A percentile compares a stretch with the other conserved stretches of the same genome.
These are phyloP conservation scores for Festucalex cinctus DNA, from an alignment of 2,113 vertebrate genomes.

Conservation along the genomic window DNA sequence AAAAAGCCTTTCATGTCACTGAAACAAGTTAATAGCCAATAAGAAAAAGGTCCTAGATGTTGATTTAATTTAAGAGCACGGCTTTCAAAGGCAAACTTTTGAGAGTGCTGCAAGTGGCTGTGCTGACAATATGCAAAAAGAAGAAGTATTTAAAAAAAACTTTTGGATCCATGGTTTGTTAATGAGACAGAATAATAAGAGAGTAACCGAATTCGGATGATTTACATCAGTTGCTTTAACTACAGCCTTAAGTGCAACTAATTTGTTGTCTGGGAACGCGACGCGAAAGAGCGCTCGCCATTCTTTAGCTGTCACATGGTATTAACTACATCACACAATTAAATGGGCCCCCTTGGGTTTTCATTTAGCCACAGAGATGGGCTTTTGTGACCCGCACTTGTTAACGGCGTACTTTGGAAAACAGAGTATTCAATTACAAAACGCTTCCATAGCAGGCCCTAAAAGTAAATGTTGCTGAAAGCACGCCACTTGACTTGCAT, in stretches of 20 bases:
- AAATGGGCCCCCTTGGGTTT: slow-evolving; percentile 53
- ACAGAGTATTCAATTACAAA: slow-evolving; percentile 50
- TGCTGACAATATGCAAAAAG: slow-evolving; percentile 25
- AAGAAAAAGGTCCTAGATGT: slow-evolving; percentile 54
- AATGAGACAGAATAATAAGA: slow-evolving; percentile 1
- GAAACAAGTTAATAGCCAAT: slow-evolving; percentile 58
- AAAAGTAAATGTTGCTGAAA: slow-evolving; percentile 38
- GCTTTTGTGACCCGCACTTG: slow-evolving; percentile 54
- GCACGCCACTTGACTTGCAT: slow-evolving; percentile 29
- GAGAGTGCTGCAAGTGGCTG: slow-evolving; percentile 10
- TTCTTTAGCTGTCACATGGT: slow-evolving; percentile 72
- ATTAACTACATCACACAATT: slow-evolving; percentile 74
- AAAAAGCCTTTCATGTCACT: slow-evolving; percentile 55
- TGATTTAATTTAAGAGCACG: slow-evolving; percentile 59
- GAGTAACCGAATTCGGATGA: slow-evolving; percentile 52
- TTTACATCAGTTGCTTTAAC: slow-evolving; percentile 68
- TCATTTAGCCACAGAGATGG: slow-evolving; percentile 57
- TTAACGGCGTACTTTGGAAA: slow-evolving; percentile 49
- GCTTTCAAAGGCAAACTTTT: slow-evolving; percentile 22
- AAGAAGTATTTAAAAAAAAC: slow-evolving; percentile 22
- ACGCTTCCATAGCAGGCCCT: slow-evolving; percentile 32
- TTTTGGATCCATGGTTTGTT: slow-evolving; percentile 39
- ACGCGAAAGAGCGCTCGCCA: slow-evolving; percentile 60
- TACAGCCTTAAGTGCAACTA: slow-evolving; percentile 67
- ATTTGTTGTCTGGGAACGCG: slow-evolving; percentile 71